Base-by-base conservation (phyloP, 2,888 invertebrate genomes). In the Arge pagana region DNA sequence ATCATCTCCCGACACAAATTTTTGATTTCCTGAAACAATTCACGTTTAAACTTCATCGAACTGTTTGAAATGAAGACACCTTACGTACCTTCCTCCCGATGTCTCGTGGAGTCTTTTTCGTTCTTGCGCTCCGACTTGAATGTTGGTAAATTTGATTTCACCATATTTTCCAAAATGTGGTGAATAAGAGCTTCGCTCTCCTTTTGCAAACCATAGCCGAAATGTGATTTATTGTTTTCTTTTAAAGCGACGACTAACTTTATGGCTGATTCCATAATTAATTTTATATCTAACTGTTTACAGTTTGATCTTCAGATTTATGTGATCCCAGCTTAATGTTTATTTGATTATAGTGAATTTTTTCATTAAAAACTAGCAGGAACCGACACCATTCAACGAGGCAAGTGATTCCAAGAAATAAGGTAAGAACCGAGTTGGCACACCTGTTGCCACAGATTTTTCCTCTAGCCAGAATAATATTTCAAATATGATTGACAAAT, bases 1-100 rank as follows among this genome's bases (percentile, higher is more conserved):
- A 53, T 76, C 74, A 16, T 76, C 71, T 1, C 75, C 73, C 54
- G 63, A 61, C 8, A 74, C 74, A 45, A 76, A 76, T 50, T 68
- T 65, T 55, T 71, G 71, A 53, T 76, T 74, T 31, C 75, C 75
- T 75, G n/a, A 24, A 33, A 16, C 8, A 45, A 15, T 45, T 33
- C 15, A 13, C 3, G 11, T n/a, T 19, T 8, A 37, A 37, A 16
- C 8, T 37, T 37, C 10, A n/a, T 11, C 2, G 3, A 8, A 37
- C 18, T n/a, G 13, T 4, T 7, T 13, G 11, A 11, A 2, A 33
- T 33, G 2, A 33, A n/a, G n/a, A n/a, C n/a, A n/a, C n/a, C n/a
- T n/a, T 31, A 36, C 24, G 55, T 59, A 75, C 76, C 76, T 68
- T 76, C 71, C 52, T 76, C 73, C 41, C 73, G 64, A 50, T 61